Base-by-base conservation (phyloP, 1,140 invertebrate species). In the Paraescarpia echinospica region DNA sequence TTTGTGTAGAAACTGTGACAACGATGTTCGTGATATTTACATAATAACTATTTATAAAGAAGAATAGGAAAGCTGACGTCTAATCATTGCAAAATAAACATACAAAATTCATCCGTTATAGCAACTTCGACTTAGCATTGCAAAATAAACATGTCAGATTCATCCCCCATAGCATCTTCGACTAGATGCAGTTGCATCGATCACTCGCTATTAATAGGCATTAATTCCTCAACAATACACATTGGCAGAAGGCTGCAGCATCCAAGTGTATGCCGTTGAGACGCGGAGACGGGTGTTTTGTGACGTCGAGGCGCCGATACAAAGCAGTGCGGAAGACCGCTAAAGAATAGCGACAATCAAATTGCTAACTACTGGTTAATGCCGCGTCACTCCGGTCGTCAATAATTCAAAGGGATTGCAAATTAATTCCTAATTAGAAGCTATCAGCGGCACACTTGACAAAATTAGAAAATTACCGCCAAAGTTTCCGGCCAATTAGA, bases 381-480 rank as follows among this genome's bases (percentile, higher is more conserved):
- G 59, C 59, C 22, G 14, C 59, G 59, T 27, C 4, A 18, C 14
- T 31, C 59, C 59, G 59, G 59, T 77, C 59, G 0, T 77, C 59
- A 77, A 77, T 77, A 77, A 77, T 77, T 77, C 59, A 77, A 77
- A 77, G 59, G 59, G 59, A 77, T 77, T 77, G 59, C 59, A 77
- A 77, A 77, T 77, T 77, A 77, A 77, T 77, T 77, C 59, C 59
- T 77, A 77, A 77, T 77, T 77, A 77, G 59, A 77, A 77, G 27
- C 59, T 77, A 77, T 77, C 59, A 77, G 59, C 59, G 59, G 59
- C 59, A 77, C 59, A 77, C 59, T 77, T 77, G 59, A 77, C 59
- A 18, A 77, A 77, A 77, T 77, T 77, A 77, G 59, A 77, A 77
- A 77, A 77, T 77, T 77, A 77, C 59, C 59, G 59, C 59, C 59